Percentiles rank a stretch among this genome's conserved stretches.
Evolutionary conservation across 2,797 vertebrate species (phyloP).

Genomic region (Crocodylus rhombifer): DNA sequence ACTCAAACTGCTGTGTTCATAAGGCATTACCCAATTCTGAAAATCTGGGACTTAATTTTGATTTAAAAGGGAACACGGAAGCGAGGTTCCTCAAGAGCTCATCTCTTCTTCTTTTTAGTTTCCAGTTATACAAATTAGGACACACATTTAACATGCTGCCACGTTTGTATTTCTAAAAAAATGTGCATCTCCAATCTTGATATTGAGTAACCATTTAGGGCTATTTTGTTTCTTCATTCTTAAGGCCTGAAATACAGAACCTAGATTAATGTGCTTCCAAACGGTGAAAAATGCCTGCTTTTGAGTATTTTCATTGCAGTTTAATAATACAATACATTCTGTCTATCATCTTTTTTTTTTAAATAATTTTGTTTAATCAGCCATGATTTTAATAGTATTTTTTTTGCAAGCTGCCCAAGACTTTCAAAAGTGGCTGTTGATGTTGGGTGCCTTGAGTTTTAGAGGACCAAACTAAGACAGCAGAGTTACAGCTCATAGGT

Average conservation of each 20-base stretch:
- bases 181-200: neutral
- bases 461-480: neutral
- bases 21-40: neutral
- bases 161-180: neutral
- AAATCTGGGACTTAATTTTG: neutral
- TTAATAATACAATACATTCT: neutral
- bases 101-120: neutral
- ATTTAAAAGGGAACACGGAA: neutral
- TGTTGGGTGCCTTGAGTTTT: neutral
- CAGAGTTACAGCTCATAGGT: neutral
- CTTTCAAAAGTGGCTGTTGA: neutral
- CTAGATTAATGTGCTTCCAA: too few relatives aligned
- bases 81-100: neutral
- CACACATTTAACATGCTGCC: neutral
- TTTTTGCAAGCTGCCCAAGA: neutral
- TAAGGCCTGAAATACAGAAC: too few relatives aligned
- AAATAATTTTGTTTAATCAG: neutral
- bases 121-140: neutral
- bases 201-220: too few relatives aligned
- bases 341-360: neutral
- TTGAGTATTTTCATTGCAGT: neutral
- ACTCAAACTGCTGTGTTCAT: rapidly evolving
- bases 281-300: too few relatives aligned
- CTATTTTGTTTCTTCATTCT: too few relatives aligned
- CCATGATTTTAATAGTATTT: neutral